Evolutionary conservation across 2,888 invertebrate genomes (phyloP).

Genomic region (Junonia oenone): DNA sequence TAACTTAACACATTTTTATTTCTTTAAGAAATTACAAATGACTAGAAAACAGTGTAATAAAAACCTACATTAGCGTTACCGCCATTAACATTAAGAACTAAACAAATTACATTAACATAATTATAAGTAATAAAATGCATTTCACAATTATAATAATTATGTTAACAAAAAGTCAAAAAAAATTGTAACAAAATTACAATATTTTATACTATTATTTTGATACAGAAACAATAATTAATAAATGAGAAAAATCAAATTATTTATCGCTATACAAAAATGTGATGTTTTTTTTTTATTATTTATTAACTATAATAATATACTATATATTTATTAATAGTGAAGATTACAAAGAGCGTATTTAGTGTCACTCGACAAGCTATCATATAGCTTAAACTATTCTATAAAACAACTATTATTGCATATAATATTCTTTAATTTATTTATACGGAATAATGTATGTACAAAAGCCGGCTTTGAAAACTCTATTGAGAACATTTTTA

Average conservation of each 20-base stretch:
- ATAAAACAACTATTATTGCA: not conserved
- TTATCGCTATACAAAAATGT: not conserved
- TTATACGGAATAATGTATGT: not conserved
- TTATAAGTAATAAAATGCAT: not conserved
- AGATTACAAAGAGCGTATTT: conserved; percentile 15
- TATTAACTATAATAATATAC: not conserved
- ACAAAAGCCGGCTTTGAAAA: too few relatives aligned
- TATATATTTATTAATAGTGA: conserved; percentile 1
- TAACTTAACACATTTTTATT: conserved; percentile 25
- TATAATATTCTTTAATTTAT: not conserved
- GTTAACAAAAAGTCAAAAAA: too few relatives aligned
- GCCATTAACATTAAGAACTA: not conserved
- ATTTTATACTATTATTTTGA: too few relatives aligned
- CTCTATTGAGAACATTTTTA: too few relatives aligned
- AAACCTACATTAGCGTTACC: conserved; percentile 8
- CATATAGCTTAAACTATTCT: conserved; percentile 11
- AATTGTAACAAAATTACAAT: too few relatives aligned
- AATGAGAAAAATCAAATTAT: not conserved
- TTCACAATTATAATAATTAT: not conserved
- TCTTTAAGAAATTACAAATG: conserved; percentile 35
- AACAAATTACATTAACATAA: not conserved
- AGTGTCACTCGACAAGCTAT: conserved; percentile 14
- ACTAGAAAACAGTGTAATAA: conserved; percentile 32
- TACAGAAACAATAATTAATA: not conserved
- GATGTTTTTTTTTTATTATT: not conserved